Base-by-base conservation (phyloP, 2,113 vertebrate genomes). In the Rhea americana region DNA sequence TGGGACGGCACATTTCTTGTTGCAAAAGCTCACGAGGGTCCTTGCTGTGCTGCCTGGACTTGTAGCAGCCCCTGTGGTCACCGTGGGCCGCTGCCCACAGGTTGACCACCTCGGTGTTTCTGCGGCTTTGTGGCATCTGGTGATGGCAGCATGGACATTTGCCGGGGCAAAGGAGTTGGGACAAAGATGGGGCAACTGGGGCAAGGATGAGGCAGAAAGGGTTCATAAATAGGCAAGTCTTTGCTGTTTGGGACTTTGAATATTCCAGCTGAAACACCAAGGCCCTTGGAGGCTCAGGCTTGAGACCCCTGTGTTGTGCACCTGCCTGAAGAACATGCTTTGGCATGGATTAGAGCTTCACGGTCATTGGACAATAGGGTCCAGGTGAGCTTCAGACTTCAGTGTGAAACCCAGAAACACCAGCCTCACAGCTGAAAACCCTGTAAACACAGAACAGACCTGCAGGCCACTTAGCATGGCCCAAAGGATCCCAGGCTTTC, bases 1-100 rank as follows among this genome's bases (percentile, higher is more conserved):
- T 5, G 1, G 22, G 11, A 7, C 4, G 18, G 22, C 0, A 7
- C 55, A 28, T 58, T 18, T 32, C 30, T 32, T 58, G 15, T 32
- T 58, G 55, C 55, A 32, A 58, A 32, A 32, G 55, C 55, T 58
- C 55, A 16, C 18, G 30, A 30, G 30, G 16, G 28, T 8, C 55
- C 55, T 58, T 18, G 30, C 55, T 20, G 21, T 18, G 16, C 9
- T 17, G 30, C 16, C 15, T 28, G 7, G 28, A 10, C 30, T 58
- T 18, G 30, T 18, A 32, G 55, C 55, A 58, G 28, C 30, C 55
- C 16, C 55, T 18, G 55, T 18, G 30, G 55, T 32, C 55, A 58
- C 55, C 14, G 13, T 5, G 5, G 55, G 8, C 55, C 18, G 55
- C 55, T 56, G 55, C 55, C 28, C 55, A 32, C 6, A 30, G 55